phyloP scores from a whole-genome alignment of 2,113 vertebrate species.

The Nycticorax nycticorax region DNA sequence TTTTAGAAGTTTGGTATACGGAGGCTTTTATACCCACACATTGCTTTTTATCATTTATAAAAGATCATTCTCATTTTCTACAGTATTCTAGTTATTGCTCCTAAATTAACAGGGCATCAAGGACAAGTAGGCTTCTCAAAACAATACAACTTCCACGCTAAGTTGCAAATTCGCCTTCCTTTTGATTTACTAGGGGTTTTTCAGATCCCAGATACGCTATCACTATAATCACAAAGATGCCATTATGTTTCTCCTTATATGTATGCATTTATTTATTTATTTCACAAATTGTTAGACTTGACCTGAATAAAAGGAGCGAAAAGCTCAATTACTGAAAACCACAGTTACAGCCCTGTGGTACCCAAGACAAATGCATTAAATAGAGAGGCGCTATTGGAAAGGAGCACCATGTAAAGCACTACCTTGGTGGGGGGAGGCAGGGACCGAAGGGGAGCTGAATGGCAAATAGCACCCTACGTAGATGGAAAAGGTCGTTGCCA shows the following conservation, averaged over 20 bases:
- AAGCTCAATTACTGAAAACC: slow-evolving; percentile 16
- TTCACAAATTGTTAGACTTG: slow-evolving; percentile 39
- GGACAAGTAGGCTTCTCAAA: neutral
- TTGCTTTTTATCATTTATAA: neutral
- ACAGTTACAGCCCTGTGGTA: neutral
- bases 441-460: neutral
- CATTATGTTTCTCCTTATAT: neutral
- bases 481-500: slow-evolving; percentile 69
- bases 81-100: slow-evolving; percentile 9
- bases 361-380: slow-evolving; percentile 27
- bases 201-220: neutral
- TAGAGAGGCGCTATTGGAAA: neutral
- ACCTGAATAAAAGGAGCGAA: neutral
- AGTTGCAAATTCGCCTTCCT: neutral
- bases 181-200: neutral
- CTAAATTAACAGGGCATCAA: slow-evolving; percentile 32
- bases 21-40: neutral
- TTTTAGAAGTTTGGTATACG: neutral
- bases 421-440: neutral
- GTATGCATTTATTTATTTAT: neutral
- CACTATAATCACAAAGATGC: neutral
- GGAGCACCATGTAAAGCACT: neutral
- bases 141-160: neutral
- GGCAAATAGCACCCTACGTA: slow-evolving; percentile 14
- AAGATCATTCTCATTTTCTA: slow-evolving; percentile 21